Evolutionary conservation across 2,113 vertebrate genomes (phyloP), one percentile per base, ranked within the genome.

Genomic region (Anser cygnoides): DNA sequence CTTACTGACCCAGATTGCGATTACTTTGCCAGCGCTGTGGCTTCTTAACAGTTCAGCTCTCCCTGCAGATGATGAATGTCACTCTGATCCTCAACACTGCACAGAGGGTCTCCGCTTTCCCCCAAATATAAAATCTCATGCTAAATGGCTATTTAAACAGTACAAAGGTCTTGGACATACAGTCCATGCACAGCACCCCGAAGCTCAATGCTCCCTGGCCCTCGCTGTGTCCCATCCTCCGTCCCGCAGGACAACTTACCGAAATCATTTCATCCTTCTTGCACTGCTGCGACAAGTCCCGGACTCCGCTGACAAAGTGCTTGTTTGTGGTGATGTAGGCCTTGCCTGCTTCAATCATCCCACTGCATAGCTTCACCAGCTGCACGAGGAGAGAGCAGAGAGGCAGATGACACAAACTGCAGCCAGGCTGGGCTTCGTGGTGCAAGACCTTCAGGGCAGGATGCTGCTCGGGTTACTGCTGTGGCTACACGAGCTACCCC

Each of bases 301-400:
- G 98, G 88, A 99, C 98, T 2, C 99, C 99, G 7, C 97, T 99
- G 88, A 99, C 98, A 6, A 99, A 99, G 87, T 99, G 99, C 89
- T 99, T 99, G 98, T 99, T 99, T 94, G 99, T 99, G 74, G 98
- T 98, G 97, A 99, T 97, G 14, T 99, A 99, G 29, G 98, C 98
- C 97, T 99, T 99, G 73, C 99, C 99, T 0, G 99, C 99, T 89
- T 99, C 99, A 0, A 99, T 98, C 99, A 99, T 99, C 35, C 99
- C 98, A 4, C 99, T 99, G 98, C 99, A 99, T 86, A 99, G 98
- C 98, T 99, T 99, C 93, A 99, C 99, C 98, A 99, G 98, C 99
- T 99, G 92, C 43, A 17, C 74, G 5, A 35, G 91, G 61, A 78
- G 33, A 90, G 13, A 31, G 3, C 3, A 1, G 18, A n/a, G 0